Evolutionary conservation across 2,797 vertebrate species (phyloP).

Genomic region (Tolypeutes matacus): DNA sequence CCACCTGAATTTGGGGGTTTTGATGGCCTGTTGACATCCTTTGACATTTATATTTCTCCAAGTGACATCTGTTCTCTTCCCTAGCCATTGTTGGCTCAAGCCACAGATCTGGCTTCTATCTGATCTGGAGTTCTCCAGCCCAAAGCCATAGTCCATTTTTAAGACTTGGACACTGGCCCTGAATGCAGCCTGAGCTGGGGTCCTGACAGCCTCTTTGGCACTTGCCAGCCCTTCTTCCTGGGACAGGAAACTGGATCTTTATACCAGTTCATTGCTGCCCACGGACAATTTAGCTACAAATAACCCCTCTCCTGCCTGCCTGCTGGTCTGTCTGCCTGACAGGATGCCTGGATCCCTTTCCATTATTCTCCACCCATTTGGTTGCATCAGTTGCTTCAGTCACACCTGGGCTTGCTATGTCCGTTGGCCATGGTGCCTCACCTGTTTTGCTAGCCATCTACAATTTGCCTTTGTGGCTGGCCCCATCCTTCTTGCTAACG

Average conservation of each 20-base stretch:
- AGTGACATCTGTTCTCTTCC: neutral
- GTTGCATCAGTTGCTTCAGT: neutral
- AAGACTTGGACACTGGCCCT: neutral
- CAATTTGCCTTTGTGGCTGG: conserved; percentile 37
- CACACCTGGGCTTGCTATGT: neutral
- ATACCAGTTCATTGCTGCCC: neutral
- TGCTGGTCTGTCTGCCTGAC: neutral
- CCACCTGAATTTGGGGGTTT: neutral
- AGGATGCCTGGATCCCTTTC: neutral
- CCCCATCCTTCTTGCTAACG: conserved; percentile 6
- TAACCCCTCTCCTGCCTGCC: neutral
- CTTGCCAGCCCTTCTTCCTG: neutral
- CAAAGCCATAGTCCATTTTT: neutral
- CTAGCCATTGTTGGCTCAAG: neutral
- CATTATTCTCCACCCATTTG: neutral
- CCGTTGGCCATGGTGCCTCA: neutral
- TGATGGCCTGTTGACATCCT: neutral
- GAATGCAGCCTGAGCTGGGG: neutral
- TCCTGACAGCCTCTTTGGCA: neutral
- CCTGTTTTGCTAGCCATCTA: neutral
- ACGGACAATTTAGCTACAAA: neutral
- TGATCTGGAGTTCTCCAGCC: neutral
- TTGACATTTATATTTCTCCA: neutral
- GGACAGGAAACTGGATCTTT: neutral
- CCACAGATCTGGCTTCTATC: neutral